Evolutionary conservation across 2,797 vertebrate genomes (phyloP).

Genomic region (Agapornis canus): DNA sequence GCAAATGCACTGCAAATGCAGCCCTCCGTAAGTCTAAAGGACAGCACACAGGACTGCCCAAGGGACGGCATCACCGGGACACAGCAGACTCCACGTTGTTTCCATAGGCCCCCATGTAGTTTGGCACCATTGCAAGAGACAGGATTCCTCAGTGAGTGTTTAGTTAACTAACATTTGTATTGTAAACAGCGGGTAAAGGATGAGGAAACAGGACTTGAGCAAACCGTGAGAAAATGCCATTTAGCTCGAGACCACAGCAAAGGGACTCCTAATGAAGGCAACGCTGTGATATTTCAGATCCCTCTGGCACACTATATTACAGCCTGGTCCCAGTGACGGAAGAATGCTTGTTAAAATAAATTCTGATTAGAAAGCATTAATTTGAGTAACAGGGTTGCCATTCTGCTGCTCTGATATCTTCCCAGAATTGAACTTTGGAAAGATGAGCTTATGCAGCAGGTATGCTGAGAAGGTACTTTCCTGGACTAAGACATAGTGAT

Average conservation of each 20-base stretch:
- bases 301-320: background rate
- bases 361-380: slow-evolving; percentile 30
- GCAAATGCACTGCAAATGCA: background rate
- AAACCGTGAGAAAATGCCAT: slow-evolving; percentile 66
- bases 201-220: slow-evolving; percentile 27
- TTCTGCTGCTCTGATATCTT: background rate
- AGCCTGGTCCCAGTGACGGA: background rate
- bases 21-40: background rate
- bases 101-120: background rate
- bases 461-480: slow-evolving; percentile 7
- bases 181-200: slow-evolving; percentile 64
- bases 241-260: slow-evolving; percentile 49
- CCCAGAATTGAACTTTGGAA: slow-evolving; percentile 18
- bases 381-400: background rate
- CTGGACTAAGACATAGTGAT: slow-evolving; percentile 33
- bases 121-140: slow-evolving; percentile 18
- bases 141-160: slow-evolving; percentile 47
- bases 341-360: slow-evolving; percentile 29
- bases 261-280: slow-evolving; percentile 29
- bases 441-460: slow-evolving; percentile 26
- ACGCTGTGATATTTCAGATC: slow-evolving; percentile 33
- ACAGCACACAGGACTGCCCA: background rate
- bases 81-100: background rate
- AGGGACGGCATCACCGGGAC: background rate
- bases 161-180: slow-evolving; percentile 57